phyloP scores from a whole-genome alignment of 2,888 invertebrate genomes.

The Pandemis heparana region DNA sequence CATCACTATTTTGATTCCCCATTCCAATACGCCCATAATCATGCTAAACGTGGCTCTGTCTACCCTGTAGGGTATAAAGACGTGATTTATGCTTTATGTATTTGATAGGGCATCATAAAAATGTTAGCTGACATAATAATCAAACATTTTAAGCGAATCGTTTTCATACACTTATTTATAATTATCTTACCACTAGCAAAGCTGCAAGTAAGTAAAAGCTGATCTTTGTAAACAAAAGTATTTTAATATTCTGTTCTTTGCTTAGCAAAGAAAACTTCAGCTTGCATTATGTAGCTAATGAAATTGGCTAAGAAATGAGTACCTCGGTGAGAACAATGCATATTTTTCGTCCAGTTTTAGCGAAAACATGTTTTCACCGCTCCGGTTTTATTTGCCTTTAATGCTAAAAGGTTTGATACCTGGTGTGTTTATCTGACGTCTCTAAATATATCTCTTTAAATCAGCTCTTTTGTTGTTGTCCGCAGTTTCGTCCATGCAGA shows the following conservation, averaged over 20 bases:
- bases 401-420: conserved; percentile 8
- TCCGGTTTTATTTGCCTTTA: conserved; percentile 2
- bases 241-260: background rate
- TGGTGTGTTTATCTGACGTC: background rate
- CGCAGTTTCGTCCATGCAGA: no score
- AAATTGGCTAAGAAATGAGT: conserved; percentile 16
- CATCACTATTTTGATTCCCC: no score
- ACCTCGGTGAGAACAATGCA: conserved; percentile 31
- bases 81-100: no score
- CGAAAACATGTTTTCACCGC: conserved; percentile 39
- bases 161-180: no score
- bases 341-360: conserved; percentile 32
- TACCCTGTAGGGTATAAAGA: no score
- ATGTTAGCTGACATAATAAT: no score
- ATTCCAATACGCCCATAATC: no score
- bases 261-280: conserved; percentile 11
- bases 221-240: background rate
- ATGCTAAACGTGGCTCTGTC: no score
- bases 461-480: no score
- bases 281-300: background rate
- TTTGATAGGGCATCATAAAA: no score
- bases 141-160: no score
- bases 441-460: no score
- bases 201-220: background rate
- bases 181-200: background rate